These are phyloP conservation scores for Vollenhovia emeryi DNA, from an alignment of 1,140 invertebrate genomes.

Conservation along the genomic window DNA sequence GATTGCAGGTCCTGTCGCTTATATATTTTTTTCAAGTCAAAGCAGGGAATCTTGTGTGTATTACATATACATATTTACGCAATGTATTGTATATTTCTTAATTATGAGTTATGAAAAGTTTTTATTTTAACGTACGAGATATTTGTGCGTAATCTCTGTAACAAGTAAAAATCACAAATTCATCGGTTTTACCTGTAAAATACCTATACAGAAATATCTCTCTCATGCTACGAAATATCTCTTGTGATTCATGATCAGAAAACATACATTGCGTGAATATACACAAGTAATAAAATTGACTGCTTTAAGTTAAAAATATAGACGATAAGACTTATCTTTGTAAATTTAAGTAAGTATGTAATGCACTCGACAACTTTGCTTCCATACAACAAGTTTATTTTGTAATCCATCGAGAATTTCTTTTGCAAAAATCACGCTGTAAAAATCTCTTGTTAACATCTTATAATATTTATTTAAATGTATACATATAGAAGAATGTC, in stretches of 20 bases:
- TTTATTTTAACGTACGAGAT: background rate
- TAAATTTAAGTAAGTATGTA: too few species aligned
- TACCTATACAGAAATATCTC: too few species aligned
- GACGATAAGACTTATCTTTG: too few species aligned
- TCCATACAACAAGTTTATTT: background rate
- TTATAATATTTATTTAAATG: background rate
- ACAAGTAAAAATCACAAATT: background rate
- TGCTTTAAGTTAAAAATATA: too few species aligned
- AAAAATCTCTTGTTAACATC: background rate
- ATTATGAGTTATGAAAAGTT: background rate
- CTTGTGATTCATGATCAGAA: too few species aligned
- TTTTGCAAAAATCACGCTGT: background rate
- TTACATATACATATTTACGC: background rate
- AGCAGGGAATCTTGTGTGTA: background rate
- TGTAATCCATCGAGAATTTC: background rate
- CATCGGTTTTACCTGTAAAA: background rate
- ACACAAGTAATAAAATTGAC: too few species aligned
- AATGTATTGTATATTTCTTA: background rate
- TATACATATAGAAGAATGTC: conserved; percentile 3
- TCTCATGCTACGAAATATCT: too few species aligned
- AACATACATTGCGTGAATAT: too few species aligned
- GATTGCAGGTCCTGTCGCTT: too few species aligned
- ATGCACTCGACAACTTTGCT: too few species aligned
- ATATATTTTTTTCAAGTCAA: background rate
- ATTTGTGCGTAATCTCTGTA: background rate